Conservation (phyloP, 2,888 invertebrate genomes). For the Leucophora obtusa region DNA sequence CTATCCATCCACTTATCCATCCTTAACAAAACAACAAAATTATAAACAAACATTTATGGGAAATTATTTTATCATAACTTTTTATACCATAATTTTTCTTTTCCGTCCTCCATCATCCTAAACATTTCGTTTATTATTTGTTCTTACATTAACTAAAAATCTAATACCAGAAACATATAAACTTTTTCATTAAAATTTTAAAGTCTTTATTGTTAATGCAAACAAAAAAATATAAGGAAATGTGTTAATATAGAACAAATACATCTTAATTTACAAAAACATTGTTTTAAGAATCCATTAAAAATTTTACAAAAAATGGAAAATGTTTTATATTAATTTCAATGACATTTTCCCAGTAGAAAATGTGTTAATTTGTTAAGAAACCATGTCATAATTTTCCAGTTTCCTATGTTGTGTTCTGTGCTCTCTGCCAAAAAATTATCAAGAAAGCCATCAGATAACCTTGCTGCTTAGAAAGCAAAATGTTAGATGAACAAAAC, state of each 20-base stretch:
- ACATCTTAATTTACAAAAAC: not conserved
- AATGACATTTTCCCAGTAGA: not conserved
- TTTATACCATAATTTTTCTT: not conserved
- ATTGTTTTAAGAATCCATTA: not conserved
- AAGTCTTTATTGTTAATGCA: not conserved
- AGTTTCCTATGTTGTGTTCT: not conserved
- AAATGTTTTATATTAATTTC: conserved; percentile 5
- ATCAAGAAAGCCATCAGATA: conserved; percentile 1
- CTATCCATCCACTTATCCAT: conserved; percentile 3
- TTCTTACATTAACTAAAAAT: conserved; percentile 4
- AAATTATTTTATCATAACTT: conserved; percentile 19
- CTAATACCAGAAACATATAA: not conserved
- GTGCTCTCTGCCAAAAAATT: not conserved
- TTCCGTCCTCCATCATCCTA: not conserved
- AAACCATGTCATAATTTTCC: conserved; percentile 9
- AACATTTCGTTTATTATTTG: not conserved
- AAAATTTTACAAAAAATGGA: not conserved
- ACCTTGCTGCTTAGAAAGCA: not conserved
- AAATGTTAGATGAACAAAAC: not conserved
- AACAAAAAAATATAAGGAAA: not conserved
- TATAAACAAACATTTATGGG: conserved; percentile 30
- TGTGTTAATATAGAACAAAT: not conserved
- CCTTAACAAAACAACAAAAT: conserved; percentile 18
- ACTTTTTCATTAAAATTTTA: not conserved
- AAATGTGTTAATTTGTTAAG: conserved; percentile 24